Evolutionary conservation across 2,113 vertebrate genomes (phyloP), one percentile per base, ranked within the genome.

Genomic region (Antennarius striatus): DNA sequence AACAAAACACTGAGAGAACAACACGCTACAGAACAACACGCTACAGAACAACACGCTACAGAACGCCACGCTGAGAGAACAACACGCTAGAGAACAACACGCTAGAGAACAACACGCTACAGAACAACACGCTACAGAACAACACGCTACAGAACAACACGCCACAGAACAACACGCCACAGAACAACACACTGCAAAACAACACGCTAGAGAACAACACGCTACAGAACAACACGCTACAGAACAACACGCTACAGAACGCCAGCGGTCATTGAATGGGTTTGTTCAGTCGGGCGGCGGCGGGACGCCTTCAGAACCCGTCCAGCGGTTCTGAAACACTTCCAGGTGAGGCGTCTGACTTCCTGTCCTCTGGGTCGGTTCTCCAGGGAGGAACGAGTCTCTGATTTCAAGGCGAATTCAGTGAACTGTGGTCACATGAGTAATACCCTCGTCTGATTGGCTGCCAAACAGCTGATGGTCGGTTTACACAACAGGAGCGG

Each of bases 351-450:
- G 79, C 81, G 85, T 86, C 68, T 0, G 79, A 77, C 63, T 47
- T 51, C 57, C 47, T 51, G 48, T 51, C 15, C 17, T 52, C 17
- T 52, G 79, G 67, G 72, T 90, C 86, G 74, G 87, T 82, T 88
- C 83, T 88, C 71, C 59, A 68, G 73, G 80, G 73, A 80, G 76
- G 79, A 84, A 73, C 79, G 82, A 84, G 79, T 67, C 84, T 85
- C 83, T 81, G 84, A 86, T 80, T 86, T 84, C 83, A 81, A 82
- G 71, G 72, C 66, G 65, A 81, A 83, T 77, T 88, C 86, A 76
- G 74, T 78, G 72, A 87, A 85, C 88, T 81, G 83, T 72, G 71
- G 79, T 86, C 82, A 81, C 77, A 81, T 88, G 86, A 88, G 86
- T 86, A 84, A 88, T 87, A 75, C 47, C 71, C 69, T 67, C 80